Evolutionary conservation across 1,140 invertebrate species (phyloP), one percentile per base, ranked within the genome.

Genomic region (Heliconius congener): DNA sequence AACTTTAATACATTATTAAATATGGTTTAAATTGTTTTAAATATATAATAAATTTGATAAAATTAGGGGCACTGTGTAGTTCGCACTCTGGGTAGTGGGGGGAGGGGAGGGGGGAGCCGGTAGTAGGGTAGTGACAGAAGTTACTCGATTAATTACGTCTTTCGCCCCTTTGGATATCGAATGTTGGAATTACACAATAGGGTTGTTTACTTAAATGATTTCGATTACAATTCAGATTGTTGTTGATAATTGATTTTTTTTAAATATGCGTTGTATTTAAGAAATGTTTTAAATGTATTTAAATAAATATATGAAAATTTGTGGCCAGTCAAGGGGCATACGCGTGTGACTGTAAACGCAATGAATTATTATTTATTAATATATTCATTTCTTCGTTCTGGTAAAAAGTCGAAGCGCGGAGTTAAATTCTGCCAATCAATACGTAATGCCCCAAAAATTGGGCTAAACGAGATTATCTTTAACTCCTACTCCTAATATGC

Each of bases 81-180:
- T 84, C 74, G 75, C 76, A 79, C 79, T 73, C 34, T 76, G 73
- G 85, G 82, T 4, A 42, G 39, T 39, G 9, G 39, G 42, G 42
- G 13, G 82, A 80, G 79, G 80, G 42, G 13, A 81, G 79, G 79
- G 80, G 80, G 72, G 66, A 82, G 80, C 73, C 77, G 74, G 76
- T 82, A 46, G 42, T 46, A 16, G 73, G 85, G 82, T 19, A 87
- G 85, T 88, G 89, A 92, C 90, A 92, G 87, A 91, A 92, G 85
- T 89, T 90, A 85, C 83, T 82, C 89, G 88, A 91, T 92, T 91
- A 91, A 92, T 91, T 92, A 90, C 87, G 85, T 88, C 86, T 88
- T 87, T 87, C 85, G 83, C 87, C 89, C 90, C 86, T 88, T 90
- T 84, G 81, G 81, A 85, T 85, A 85, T 90, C 84, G 84, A 84